These are phyloP conservation scores for Mizuhopecten yessoensis DNA, from an alignment of 1,140 invertebrate species.

Conservation along the genomic window DNA sequence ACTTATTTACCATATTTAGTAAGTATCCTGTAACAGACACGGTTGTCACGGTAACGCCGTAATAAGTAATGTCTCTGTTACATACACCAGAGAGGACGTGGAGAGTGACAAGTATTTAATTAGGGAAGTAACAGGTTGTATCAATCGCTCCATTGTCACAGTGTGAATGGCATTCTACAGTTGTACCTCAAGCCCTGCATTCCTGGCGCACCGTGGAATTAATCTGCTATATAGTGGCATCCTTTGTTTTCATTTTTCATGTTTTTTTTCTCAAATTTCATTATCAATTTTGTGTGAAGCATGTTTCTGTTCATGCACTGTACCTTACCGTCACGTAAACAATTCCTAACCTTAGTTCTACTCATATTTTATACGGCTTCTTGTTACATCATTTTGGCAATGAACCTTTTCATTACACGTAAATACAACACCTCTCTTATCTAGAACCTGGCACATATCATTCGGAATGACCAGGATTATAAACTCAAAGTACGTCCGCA, in stretches of 20 bases:
- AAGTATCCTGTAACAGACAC: background rate
- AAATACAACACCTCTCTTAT: background rate
- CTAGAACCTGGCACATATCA: background rate
- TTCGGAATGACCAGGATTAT: no score
- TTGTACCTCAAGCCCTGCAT: background rate
- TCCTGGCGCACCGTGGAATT: background rate
- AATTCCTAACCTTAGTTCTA: no score
- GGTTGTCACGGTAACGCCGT: background rate
- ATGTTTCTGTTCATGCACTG: background rate
- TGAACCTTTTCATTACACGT: no score
- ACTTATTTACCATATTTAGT: slow-evolving; percentile 18
- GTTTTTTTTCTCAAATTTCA: background rate
- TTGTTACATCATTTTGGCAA: no score
- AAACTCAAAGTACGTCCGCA: background rate
- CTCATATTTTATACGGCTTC: no score
- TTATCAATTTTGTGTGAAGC: background rate
- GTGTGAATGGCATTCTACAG: no score
- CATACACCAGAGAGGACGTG: background rate
- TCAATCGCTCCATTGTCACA: background rate
- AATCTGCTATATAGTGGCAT: no score
- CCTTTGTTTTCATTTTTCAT: no score
- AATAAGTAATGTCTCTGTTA: background rate
- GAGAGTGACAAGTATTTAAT: background rate
- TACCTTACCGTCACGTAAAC: background rate
- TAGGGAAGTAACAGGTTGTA: background rate